Evolutionary conservation across 2,113 vertebrate species (phyloP).

Genomic region (Pterophyllum scalare): DNA sequence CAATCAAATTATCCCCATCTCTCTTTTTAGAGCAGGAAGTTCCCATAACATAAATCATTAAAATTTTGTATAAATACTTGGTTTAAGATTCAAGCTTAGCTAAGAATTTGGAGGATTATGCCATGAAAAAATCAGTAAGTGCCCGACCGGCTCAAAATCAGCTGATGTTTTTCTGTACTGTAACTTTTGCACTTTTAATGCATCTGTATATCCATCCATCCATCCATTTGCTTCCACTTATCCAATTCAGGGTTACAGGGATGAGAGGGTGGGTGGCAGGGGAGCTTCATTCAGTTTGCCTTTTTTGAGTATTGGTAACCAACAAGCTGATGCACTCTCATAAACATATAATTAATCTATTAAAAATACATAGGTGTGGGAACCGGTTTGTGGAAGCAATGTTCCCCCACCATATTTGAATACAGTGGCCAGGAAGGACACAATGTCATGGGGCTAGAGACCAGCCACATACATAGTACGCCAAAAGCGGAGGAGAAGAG

Average conservation of each 20-base stretch:
- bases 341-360: too few species aligned
- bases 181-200: too few species aligned
- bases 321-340: too few species aligned
- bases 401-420: too few species aligned
- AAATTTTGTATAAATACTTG: not conserved
- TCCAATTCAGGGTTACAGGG: not conserved
- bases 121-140: not conserved
- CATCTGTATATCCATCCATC: not conserved
- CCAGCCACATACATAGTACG: too few species aligned
- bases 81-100: not conserved
- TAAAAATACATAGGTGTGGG: too few species aligned
- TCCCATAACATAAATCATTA: not conserved
- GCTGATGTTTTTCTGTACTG: too few species aligned
- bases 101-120: not conserved
- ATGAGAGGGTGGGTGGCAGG: too few species aligned
- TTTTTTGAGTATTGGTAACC: not conserved
- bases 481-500: too few species aligned
- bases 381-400: too few species aligned
- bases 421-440: too few species aligned
- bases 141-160: not conserved
- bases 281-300: not conserved
- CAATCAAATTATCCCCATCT: not conserved
- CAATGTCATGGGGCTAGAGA: too few species aligned
- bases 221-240: not conserved
- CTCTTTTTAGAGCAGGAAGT: not conserved